Evolutionary conservation across 2,888 invertebrate genomes (phyloP).

Genomic region (Suillia variegata): DNA sequence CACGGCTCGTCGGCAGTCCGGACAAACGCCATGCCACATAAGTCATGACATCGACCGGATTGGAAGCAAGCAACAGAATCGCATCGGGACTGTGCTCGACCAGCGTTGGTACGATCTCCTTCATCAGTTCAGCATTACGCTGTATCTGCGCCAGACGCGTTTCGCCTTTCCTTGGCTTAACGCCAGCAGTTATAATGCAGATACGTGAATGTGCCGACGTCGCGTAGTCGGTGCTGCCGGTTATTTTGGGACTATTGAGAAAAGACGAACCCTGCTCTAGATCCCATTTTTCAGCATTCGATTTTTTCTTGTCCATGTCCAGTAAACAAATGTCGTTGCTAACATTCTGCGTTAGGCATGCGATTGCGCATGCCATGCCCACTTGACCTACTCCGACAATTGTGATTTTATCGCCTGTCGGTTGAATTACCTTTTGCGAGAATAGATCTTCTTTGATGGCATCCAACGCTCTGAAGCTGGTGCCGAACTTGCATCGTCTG

Average conservation of each 20-base stretch:
- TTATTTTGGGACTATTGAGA: constrained; percentile 74
- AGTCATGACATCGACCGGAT: constrained; percentile 86
- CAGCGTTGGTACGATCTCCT: constrained; percentile 72
- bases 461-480: too few species aligned
- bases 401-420: constrained; percentile 69
- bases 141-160: constrained; percentile 78
- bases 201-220: constrained; percentile 77
- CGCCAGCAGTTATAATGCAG: constrained; percentile 86
- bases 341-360: constrained; percentile 77
- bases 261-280: constrained; percentile 83
- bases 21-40: constrained; percentile 88
- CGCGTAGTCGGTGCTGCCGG: constrained; percentile 70
- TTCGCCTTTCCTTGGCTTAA: constrained; percentile 80
- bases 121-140: constrained; percentile 81
- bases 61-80: constrained; percentile 79
- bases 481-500: too few species aligned
- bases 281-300: constrained; percentile 85
- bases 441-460: not conserved
- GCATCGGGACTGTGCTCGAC: constrained; percentile 75
- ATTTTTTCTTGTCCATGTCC: constrained; percentile 76
- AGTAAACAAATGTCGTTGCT: constrained; percentile 78
- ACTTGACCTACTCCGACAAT: constrained; percentile 85
- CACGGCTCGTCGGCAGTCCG: constrained; percentile 79
- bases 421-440: constrained; percentile 61
- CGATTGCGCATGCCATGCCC: constrained; percentile 85